Conservation (phyloP, 2,113 vertebrate species). For the Penelope pileata region DNA sequence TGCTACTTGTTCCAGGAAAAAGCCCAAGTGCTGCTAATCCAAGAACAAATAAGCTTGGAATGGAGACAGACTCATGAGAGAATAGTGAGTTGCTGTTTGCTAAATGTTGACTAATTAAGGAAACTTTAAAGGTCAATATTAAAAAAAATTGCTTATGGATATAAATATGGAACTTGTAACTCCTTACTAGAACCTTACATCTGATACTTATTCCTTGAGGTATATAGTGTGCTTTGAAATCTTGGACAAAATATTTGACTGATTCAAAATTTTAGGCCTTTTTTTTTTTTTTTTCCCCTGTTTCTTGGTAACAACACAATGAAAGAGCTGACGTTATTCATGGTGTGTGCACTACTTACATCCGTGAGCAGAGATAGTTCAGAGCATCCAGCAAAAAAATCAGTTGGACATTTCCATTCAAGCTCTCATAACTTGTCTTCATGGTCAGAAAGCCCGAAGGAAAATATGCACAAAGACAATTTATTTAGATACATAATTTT, state of each 20-base stretch:
- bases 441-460: background rate
- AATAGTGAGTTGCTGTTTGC: background rate
- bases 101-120: background rate
- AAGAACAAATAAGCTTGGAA: background rate
- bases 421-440: background rate
- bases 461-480: background rate
- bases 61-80: background rate
- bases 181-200: background rate
- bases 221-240: background rate
- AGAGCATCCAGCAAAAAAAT: background rate
- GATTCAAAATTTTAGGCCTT: background rate
- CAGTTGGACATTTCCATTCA: background rate
- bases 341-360: background rate
- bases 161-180: background rate
- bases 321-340: background rate
- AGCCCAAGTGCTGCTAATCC: background rate
- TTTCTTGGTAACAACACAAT: background rate
- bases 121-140: background rate
- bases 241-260: background rate
- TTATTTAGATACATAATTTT: background rate
- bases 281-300: background rate
- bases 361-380: background rate
- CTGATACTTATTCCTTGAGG: background rate
- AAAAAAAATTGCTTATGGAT: rapidly evolving
- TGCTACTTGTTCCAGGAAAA: background rate